Evolutionary conservation across 2,797 vertebrate species (phyloP), one percentile per base, ranked within the genome.

Genomic region (Poeciliopsis paucimaculata): DNA sequence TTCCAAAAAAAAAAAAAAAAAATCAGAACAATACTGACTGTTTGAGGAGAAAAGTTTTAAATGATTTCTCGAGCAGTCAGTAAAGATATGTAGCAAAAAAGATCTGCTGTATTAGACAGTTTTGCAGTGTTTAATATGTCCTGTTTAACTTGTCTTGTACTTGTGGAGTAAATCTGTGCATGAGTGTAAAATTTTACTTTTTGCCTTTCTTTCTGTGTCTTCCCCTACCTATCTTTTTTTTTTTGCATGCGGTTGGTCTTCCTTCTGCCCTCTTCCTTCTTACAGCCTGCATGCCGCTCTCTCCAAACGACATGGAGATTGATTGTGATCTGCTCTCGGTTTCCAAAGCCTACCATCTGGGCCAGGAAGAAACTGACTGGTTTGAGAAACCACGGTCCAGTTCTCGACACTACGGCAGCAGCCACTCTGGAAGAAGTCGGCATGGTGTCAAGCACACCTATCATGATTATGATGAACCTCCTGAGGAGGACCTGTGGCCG

Each of bases 341-440:
- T 98, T 97, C 97, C 89, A 96, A 99, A 99, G 98, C 98, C 91
- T 99, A 99, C 97, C 98, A 99, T 95, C 97, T 99, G 95, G 97
- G 98, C 93, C 98, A 99, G 95, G 98, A 99, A 94, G 98, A 99
- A 96, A 99, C 98, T 20, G 98, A 99, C 96, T 99, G 98, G 98
- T 99, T 99, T 95, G 98, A 99, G 96, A 99, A 99, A 93, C 98
- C 98, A 68, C 97, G 98, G 85, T 95, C 97, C 51, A 97, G 97
- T 91, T 97, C 97, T 90, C 96, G 98, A 90, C 98, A 98, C 95
- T 98, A 99, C 68, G 92, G 94, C 86, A 90, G 94, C 81, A 92
- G 97, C 92, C 97, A 99, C 78, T 96, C 97, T 11, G 97, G 98
- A 90, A 98, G 98, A 92, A 97, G 97, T 91, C 95, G 97, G 62